Evolutionary conservation across 2,888 invertebrate genomes (phyloP).

Genomic region (Epistrophe grossulariae): DNA sequence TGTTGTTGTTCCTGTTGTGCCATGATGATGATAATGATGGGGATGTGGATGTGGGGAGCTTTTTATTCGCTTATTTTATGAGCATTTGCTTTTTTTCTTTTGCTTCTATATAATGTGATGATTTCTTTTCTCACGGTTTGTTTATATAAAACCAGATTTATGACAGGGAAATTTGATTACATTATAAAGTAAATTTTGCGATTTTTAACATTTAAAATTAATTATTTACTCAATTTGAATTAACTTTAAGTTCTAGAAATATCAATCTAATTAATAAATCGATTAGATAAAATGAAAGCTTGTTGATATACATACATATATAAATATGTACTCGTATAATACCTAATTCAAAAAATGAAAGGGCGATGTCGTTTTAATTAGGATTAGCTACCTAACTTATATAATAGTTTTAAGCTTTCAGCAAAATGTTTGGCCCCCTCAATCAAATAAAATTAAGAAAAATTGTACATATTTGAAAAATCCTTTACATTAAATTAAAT

Average conservation of each 20-base stretch:
- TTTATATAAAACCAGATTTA: not conserved
- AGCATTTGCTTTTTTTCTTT: constrained; percentile 7
- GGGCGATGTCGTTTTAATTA: no score
- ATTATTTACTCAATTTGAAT: not conserved
- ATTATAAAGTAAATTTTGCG: not conserved
- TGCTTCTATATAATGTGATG: not conserved
- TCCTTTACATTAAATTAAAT: no score
- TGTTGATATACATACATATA: not conserved
- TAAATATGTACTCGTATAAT: no score
- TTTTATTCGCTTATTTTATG: constrained; percentile 26
- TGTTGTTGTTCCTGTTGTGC: not conserved
- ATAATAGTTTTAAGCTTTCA: no score
- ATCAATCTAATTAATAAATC: not conserved
- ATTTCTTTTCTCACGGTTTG: constrained; percentile 27
- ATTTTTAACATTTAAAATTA: not conserved
- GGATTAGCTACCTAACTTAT: no score
- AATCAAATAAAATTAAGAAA: no score
- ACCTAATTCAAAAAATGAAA: no score
- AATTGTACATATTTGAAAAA: no score
- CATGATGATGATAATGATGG: constrained; percentile 12
- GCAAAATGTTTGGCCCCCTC: no score
- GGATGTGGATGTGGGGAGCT: constrained; percentile 28
- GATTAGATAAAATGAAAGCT: not conserved
- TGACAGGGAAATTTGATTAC: not conserved
- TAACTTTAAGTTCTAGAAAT: not conserved